A percentile compares a stretch with the other conserved stretches of the same genome.
These are phyloP conservation scores for Triops cancriformis DNA, from an alignment of 1,140 invertebrate species.

Conservation along the genomic window DNA sequence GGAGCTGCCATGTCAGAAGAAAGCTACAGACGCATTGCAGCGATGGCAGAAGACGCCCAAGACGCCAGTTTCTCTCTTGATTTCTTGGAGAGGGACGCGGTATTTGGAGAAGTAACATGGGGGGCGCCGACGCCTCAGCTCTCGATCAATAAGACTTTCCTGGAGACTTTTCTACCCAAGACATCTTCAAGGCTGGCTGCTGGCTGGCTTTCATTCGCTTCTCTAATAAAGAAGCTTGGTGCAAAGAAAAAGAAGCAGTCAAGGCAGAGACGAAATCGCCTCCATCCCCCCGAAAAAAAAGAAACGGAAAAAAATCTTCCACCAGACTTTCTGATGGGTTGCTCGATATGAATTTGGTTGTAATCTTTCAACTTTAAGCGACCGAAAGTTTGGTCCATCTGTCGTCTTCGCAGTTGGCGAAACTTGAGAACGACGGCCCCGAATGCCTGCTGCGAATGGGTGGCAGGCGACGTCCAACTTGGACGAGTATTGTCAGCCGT, in stretches of 20 bases:
- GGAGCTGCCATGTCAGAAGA: not conserved
- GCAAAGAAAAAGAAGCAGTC: not conserved
- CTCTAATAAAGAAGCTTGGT: not conserved
- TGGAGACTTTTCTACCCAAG: not conserved
- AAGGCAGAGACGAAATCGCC: not conserved
- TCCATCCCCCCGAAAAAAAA: not conserved
- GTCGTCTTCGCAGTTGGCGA: too few species aligned
- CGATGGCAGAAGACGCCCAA: not conserved
- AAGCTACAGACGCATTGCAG: constrained; percentile 2
- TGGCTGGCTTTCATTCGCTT: constrained; percentile 9
- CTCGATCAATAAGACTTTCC: constrained; percentile 10
- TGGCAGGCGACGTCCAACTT: too few species aligned
- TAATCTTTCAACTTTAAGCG: too few species aligned
- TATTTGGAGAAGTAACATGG: not conserved
- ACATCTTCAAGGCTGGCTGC: not conserved
- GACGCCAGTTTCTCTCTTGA: not conserved
- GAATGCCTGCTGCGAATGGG: too few species aligned
- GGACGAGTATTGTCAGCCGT: too few species aligned
- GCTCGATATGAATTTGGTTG: too few species aligned
- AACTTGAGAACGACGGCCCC: too few species aligned
- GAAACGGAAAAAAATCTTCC: not conserved
- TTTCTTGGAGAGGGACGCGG: not conserved
- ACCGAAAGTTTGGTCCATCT: too few species aligned
- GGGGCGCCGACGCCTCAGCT: constrained; percentile 6
- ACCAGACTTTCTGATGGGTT: not conserved